Conservation (phyloP, 2,113 vertebrate genomes). For the Tonatia bakeri region DNA sequence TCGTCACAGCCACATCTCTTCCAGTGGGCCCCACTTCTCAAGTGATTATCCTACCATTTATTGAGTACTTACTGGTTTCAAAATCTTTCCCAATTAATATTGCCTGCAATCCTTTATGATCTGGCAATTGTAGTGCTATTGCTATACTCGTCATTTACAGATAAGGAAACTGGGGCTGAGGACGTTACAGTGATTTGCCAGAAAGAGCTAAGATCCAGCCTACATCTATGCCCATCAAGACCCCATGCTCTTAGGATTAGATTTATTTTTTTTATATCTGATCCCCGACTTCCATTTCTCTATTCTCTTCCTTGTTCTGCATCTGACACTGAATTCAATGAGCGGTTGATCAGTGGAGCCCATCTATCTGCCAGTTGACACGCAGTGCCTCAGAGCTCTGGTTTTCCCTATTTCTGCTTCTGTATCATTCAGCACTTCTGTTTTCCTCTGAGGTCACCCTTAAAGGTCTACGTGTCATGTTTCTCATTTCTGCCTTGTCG, state of each 20-base stretch:
- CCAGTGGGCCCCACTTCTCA: background rate
- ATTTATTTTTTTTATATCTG: background rate
- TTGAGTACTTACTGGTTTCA: background rate
- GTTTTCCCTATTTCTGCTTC: constrained; percentile 77
- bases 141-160: background rate
- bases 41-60: accelerated
- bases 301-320: background rate
- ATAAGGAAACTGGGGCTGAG: background rate
- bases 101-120: accelerated
- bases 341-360: constrained; percentile 72
- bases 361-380: constrained; percentile 80
- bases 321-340: constrained; percentile 66
- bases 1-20: background rate
- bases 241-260: accelerated
- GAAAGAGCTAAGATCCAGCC: background rate
- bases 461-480: constrained; percentile 84
- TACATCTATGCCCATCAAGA: accelerated
- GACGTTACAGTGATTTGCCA: background rate
- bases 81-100: background rate
- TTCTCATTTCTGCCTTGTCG: constrained; percentile 90
- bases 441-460: constrained; percentile 87
- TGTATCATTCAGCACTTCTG: constrained; percentile 80
- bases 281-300: background rate
- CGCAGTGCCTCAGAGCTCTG: constrained; percentile 72
- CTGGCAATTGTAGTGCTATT: accelerated